Conservation (phyloP, 2,113 vertebrate species). For the Petroica traversi region DNA sequence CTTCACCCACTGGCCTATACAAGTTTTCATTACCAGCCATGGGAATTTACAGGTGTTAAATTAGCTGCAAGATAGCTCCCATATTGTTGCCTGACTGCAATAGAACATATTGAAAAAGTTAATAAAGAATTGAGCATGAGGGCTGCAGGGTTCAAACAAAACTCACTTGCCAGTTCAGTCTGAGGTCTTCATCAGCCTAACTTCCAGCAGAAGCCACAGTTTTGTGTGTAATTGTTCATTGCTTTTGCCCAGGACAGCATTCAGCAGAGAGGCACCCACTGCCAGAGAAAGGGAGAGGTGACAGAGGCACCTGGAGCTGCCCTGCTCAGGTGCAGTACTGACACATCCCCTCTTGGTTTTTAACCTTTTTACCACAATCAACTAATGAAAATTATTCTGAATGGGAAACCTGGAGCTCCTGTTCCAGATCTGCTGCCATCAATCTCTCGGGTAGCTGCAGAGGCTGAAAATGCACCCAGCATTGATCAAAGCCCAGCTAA, state of each 20-base stretch:
- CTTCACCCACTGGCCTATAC: not conserved
- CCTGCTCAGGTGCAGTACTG: rapidly evolving
- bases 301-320: not conserved
- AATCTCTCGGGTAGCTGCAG: not conserved
- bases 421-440: not conserved
- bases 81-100: slow-evolving; percentile 18
- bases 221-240: not conserved
- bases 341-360: not conserved
- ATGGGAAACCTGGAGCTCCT: not conserved
- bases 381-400: not conserved
- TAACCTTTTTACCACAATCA: not conserved
- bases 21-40: slow-evolving; percentile 39
- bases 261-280: not conserved
- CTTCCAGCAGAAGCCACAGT: rapidly evolving
- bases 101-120: slow-evolving; percentile 55
- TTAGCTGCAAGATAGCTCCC: slow-evolving; percentile 47
- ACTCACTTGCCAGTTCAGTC: slow-evolving; percentile 3
- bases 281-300: not conserved
- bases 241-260: not conserved
- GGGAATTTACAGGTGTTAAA: slow-evolving; percentile 68
- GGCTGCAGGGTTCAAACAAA: not conserved
- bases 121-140: not conserved
- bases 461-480: not conserved
- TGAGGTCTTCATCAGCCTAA: not conserved
- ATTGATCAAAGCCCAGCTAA: not conserved